A percentile compares a stretch with the other conserved stretches of the same genome.
These are phyloP conservation scores for Scolopax rusticola DNA, from an alignment of 2,797 vertebrate species.

Conservation along the genomic window DNA sequence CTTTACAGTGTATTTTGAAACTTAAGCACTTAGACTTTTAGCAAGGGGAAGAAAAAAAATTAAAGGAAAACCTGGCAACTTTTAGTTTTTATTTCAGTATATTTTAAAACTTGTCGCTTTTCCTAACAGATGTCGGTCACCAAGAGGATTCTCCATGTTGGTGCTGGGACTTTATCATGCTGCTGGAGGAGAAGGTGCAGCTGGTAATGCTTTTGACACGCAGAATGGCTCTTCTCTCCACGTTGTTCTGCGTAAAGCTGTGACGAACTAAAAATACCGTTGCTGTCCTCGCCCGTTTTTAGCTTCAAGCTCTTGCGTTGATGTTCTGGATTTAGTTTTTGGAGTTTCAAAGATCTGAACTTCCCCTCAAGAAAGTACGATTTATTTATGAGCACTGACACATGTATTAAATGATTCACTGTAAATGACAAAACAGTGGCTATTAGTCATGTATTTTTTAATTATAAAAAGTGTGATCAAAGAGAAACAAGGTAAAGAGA, in stretches of 20 bases:
- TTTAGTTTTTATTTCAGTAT: background rate
- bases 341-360: background rate
- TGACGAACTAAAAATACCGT: background rate
- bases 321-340: background rate
- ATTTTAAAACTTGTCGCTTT: background rate
- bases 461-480: background rate
- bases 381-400: background rate
- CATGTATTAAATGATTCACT: background rate
- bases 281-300: background rate
- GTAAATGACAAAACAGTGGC: background rate
- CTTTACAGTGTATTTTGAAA: background rate
- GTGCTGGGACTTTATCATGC: background rate
- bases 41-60: background rate
- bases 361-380: background rate
- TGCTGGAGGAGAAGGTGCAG: background rate
- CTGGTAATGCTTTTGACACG: background rate
- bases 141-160: background rate
- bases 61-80: fast-evolving
- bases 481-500: background rate
- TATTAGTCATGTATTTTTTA: background rate
- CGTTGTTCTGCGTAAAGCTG: background rate
- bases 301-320: background rate
- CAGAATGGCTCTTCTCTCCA: background rate
- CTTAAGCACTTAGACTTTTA: background rate
- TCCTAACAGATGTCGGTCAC: background rate